Percentiles rank a stretch among this genome's conserved stretches.
Evolutionary conservation across 2,797 vertebrate species (phyloP).

Genomic region (Syngnathus acus): DNA sequence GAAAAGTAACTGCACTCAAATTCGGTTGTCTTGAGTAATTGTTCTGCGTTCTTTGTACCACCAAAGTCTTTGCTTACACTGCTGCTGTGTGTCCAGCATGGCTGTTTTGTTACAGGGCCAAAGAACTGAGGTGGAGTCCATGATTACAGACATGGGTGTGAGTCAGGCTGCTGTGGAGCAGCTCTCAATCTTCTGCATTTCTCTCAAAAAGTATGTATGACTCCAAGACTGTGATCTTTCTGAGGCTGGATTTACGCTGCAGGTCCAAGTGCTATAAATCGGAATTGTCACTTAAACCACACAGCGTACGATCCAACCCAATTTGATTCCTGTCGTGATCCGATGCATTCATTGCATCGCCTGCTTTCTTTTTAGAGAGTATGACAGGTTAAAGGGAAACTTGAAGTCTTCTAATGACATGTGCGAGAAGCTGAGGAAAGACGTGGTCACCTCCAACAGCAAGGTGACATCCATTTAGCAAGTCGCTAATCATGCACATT

Average conservation of each 20-base stretch:
- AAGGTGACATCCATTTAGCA: conserved; percentile 71
- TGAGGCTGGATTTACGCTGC: neutral
- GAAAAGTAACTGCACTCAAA: conserved; percentile 69
- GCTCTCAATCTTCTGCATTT: conserved; percentile 90
- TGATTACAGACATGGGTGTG: conserved; percentile 89
- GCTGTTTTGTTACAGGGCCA: conserved; percentile 85
- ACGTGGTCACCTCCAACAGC: conserved; percentile 77
- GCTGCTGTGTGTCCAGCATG: conserved; percentile 65
- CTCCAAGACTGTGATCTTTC: too few species aligned
- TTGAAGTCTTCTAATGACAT: conserved; percentile 79
- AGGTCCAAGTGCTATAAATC: neutral
- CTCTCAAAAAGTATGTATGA: conserved; percentile 86
- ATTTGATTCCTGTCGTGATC: neutral
- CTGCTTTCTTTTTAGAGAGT: conserved; percentile 71
- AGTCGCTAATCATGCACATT: neutral
- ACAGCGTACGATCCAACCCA: neutral
- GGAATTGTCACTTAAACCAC: neutral
- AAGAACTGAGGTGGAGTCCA: conserved; percentile 86
- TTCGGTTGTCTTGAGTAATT: neutral
- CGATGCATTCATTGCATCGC: neutral
- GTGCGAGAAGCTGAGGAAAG: conserved; percentile 87
- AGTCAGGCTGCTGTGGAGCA: conserved; percentile 87
- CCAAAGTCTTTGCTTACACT: conserved; percentile 10
- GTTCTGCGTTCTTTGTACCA: neutral
- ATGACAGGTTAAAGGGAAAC: conserved; percentile 85